phyloP scores from a whole-genome alignment of 2,113 vertebrate genomes.

The Gymnogyps californianus region DNA sequence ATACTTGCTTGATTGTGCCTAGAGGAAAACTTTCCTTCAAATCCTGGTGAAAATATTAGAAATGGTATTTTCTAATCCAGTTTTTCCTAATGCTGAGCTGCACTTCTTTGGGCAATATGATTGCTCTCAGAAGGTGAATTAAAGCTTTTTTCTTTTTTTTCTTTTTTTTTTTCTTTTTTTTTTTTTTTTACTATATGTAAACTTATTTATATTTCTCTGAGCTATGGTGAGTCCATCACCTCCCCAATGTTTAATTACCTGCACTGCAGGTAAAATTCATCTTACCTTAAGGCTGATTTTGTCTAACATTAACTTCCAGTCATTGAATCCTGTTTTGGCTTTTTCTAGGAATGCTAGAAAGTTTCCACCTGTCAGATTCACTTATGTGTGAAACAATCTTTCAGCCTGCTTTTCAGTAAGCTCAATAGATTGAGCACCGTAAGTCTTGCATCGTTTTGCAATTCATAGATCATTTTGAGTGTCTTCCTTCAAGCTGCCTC shows the following conservation, averaged over 20 bases:
- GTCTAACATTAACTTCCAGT: background rate
- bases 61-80: background rate
- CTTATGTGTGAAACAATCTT: background rate
- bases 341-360: background rate
- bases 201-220: background rate
- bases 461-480: background rate
- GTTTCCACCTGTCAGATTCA: background rate
- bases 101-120: background rate
- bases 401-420: background rate
- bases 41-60: background rate
- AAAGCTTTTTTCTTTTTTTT: rapidly evolving
- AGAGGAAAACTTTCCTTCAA: background rate
- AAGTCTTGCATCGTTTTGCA: background rate
- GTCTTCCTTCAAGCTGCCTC: background rate
- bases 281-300: background rate
- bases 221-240: background rate
- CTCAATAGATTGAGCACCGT: background rate
- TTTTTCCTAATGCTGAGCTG: background rate
- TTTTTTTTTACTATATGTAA: background rate
- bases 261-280: background rate
- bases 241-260: background rate
- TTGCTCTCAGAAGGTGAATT: background rate
- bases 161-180: background rate
- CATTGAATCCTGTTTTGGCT: background rate
- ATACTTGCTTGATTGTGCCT: background rate